Evolutionary conservation across 2,797 vertebrate genomes (phyloP).

Genomic region (Crypturellus tataupa): DNA sequence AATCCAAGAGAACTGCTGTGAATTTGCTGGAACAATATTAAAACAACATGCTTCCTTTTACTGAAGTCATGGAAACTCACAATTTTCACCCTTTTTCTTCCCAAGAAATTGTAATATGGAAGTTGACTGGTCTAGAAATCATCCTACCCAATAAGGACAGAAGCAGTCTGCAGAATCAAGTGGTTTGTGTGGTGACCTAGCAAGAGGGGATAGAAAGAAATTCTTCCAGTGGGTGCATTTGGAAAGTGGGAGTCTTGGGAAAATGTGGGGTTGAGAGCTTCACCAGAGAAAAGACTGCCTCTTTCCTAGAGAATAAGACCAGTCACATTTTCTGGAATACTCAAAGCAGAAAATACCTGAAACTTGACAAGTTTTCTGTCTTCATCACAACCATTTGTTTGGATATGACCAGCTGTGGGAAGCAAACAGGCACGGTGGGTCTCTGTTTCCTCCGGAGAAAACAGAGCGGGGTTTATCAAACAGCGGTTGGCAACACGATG

Average conservation of each 20-base stretch:
- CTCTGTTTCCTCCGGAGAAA: neutral
- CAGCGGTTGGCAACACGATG: neutral
- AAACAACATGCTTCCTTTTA: neutral
- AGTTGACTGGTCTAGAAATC: neutral
- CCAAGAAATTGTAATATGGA: neutral
- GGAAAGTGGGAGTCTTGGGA: neutral
- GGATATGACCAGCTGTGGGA: neutral
- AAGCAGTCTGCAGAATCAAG: neutral
- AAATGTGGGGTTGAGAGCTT: neutral
- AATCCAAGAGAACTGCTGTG: neutral
- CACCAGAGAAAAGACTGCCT: neutral
- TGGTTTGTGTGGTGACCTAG: neutral
- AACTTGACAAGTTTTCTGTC: neutral
- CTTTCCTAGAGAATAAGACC: neutral
- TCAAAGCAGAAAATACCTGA: neutral
- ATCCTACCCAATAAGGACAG: neutral
- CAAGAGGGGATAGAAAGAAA: neutral
- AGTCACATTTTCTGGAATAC: neutral
- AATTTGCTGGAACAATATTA: neutral
- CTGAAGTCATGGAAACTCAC: neutral
- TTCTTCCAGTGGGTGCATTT: slow-evolving; percentile 19
- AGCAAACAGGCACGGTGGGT: neutral
- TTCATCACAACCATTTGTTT: neutral
- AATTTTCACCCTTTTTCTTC: neutral
- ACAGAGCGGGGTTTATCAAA: neutral